Evolutionary conservation across 1,140 invertebrate species (phyloP).

Genomic region (Drosophila eugracilis): DNA sequence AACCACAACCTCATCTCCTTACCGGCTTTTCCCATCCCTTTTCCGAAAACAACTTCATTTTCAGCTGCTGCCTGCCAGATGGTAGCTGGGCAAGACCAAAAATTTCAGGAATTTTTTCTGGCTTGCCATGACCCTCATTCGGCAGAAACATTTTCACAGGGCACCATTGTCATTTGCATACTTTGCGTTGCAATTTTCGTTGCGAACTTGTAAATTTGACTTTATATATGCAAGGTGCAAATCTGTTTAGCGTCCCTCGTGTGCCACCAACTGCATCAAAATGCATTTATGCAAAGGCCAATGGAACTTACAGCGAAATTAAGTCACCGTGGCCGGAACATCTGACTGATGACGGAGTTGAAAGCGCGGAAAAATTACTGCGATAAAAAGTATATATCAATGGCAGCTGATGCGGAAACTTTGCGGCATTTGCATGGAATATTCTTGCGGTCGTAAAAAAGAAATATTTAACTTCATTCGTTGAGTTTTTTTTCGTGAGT

Average conservation of each 20-base stretch:
- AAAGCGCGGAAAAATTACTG: slow-evolving; percentile 20
- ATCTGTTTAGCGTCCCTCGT: slow-evolving; percentile 70
- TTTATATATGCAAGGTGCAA: slow-evolving; percentile 75
- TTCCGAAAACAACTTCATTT: slow-evolving; percentile 67
- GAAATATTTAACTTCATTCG: background rate
- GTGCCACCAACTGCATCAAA: slow-evolving; percentile 52
- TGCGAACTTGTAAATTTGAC: slow-evolving; percentile 72
- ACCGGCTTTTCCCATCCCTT: no score
- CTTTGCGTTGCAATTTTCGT: slow-evolving; percentile 74
- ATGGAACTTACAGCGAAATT: slow-evolving; percentile 59
- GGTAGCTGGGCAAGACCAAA: slow-evolving; percentile 33
- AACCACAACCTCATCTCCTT: no score
- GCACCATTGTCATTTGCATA: slow-evolving; percentile 68
- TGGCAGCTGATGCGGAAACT: slow-evolving; percentile 16
- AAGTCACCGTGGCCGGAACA: slow-evolving; percentile 43
- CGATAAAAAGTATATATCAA: slow-evolving; percentile 21
- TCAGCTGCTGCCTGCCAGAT: slow-evolving; percentile 41
- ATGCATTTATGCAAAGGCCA: slow-evolving; percentile 76
- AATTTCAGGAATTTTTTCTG: slow-evolving; percentile 32
- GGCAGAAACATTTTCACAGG: slow-evolving; percentile 37
- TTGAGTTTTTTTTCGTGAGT: slow-evolving; percentile 1
- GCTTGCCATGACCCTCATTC: slow-evolving; percentile 31
- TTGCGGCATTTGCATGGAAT: slow-evolving; percentile 7
- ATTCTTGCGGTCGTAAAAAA: background rate
- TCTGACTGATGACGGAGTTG: slow-evolving; percentile 30